phyloP scores from a whole-genome alignment of 2,888 invertebrate genomes.

The Leptinotarsa juncta region DNA sequence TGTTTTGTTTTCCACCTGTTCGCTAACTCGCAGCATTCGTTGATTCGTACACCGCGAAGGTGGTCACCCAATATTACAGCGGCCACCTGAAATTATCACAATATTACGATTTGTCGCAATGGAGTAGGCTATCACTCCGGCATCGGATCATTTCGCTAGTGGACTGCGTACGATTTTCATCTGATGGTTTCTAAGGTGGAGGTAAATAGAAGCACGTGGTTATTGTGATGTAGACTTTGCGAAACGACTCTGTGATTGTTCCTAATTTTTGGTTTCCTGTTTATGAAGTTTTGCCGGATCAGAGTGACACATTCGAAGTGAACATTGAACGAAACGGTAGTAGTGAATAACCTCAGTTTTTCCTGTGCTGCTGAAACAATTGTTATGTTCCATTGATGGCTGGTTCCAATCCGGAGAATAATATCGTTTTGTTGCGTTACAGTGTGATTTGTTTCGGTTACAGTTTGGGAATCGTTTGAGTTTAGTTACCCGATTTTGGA shows the following conservation, averaged over 20 bases:
- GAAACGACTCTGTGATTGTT: slow-evolving; percentile 19
- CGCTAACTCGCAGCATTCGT: slow-evolving; percentile 53
- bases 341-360: slow-evolving; percentile 15
- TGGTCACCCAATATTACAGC: slow-evolving; percentile 45
- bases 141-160: neutral
- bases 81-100: slow-evolving; percentile 24
- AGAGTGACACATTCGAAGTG: slow-evolving; percentile 3
- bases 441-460: slow-evolving; percentile 20
- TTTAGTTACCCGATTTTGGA: neutral
- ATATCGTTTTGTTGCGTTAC: slow-evolving; percentile 18
- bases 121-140: slow-evolving; percentile 8
- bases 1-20: slow-evolving; percentile 56
- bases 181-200: neutral
- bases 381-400: slow-evolving; percentile 19
- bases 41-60: slow-evolving; percentile 48
- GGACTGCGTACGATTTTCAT: neutral
- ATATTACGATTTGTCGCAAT: slow-evolving; percentile 11
- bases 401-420: neutral
- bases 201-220: slow-evolving; percentile 27
- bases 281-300: slow-evolving; percentile 14
- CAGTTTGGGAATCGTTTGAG: slow-evolving; percentile 28
- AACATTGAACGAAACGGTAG: neutral
- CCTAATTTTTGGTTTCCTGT: slow-evolving; percentile 29
- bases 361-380: neutral
- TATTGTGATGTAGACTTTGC: neutral